Percentiles rank a stretch among this genome's conserved stretches.
These are phyloP conservation scores for Cantharis rustica DNA, from an alignment of 2,888 invertebrate genomes.

Conservation along the genomic window DNA sequence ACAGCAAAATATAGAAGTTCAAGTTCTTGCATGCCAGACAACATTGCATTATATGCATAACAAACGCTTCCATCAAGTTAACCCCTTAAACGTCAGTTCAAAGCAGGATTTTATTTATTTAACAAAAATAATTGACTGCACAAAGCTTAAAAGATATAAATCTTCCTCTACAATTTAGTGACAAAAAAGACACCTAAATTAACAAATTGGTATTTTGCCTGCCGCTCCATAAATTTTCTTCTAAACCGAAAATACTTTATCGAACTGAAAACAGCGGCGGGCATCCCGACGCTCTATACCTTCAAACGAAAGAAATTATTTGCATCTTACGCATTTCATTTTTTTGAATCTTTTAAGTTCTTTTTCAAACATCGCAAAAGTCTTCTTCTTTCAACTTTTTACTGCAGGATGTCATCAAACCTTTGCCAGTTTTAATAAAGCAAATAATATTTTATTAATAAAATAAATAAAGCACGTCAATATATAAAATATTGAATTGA, in stretches of 20 bases:
- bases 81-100: neutral
- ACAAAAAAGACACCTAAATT: neutral
- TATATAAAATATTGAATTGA: too few relatives aligned
- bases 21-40: neutral
- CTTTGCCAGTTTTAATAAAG: too few relatives aligned
- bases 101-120: neutral
- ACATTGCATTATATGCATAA: neutral
- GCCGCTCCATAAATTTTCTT: neutral
- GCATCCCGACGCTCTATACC: neutral
- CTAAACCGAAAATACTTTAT: neutral
- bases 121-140: neutral
- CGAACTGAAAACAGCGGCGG: neutral
- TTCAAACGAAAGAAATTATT: neutral
- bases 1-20: neutral
- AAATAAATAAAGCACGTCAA: too few relatives aligned
- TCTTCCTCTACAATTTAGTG: neutral
- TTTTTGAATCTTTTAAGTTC: too few relatives aligned
- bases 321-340: neutral
- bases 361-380: too few relatives aligned
- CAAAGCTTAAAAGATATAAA: neutral
- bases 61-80: neutral
- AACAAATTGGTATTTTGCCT: neutral
- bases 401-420: too few relatives aligned
- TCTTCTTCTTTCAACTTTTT: too few relatives aligned
- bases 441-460: too few relatives aligned